Conservation (phyloP, 2,888 invertebrate species). For the Erebia aethiops region DNA sequence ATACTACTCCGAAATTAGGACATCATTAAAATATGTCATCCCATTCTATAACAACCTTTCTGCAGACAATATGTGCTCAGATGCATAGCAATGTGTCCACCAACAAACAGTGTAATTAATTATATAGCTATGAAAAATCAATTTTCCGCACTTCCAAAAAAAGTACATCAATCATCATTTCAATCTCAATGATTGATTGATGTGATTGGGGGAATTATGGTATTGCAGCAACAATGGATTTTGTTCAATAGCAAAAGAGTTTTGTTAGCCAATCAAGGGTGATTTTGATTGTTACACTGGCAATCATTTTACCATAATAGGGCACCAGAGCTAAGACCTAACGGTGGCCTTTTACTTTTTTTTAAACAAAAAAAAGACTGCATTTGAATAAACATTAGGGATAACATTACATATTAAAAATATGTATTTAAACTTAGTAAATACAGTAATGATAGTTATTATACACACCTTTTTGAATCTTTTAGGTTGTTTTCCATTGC, state of each 20-base stretch:
- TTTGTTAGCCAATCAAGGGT: background rate
- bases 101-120: too few species aligned
- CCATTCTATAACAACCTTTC: background rate
- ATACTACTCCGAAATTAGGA: background rate
- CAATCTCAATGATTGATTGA: background rate
- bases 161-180: too few species aligned
- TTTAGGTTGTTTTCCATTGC: constrained; percentile 55
- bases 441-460: constrained; percentile 18
- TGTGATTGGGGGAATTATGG: background rate
- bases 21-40: constrained; percentile 31
- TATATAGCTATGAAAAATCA: too few species aligned
- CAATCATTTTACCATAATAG: background rate
- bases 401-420: constrained; percentile 29
- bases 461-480: constrained; percentile 75
- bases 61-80: too few species aligned
- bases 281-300: background rate
- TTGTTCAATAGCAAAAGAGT: background rate
- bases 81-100: too few species aligned
- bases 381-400: background rate
- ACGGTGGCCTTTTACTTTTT: too few species aligned
- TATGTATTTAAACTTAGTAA: constrained; percentile 16
- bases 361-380: too few species aligned
- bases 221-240: background rate
- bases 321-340: too few species aligned
- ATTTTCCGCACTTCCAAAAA: too few species aligned